A percentile compares a stretch with the other conserved stretches of the same genome.
These are phyloP conservation scores for Oreochromis spilurus DNA, from an alignment of 2,113 vertebrate genomes.

Conservation along the genomic window DNA sequence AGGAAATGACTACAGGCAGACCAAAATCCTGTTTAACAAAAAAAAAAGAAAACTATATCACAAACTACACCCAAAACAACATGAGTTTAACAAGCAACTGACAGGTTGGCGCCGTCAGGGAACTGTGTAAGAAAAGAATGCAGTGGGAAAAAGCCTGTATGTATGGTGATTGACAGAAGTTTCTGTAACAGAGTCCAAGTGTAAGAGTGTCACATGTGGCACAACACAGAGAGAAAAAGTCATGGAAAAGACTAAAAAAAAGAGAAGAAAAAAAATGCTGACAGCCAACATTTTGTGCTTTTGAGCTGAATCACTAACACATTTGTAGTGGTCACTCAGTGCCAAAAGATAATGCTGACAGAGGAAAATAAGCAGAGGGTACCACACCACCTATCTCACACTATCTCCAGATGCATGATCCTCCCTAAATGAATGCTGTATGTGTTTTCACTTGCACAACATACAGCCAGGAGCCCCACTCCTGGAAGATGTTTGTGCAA, in stretches of 20 bases:
- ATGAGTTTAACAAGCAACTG: neutral
- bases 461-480: neutral
- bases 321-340: neutral
- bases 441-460: neutral
- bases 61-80: neutral
- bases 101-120: neutral
- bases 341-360: neutral
- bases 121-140: neutral
- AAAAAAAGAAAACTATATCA: neutral
- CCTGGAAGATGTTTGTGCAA: neutral
- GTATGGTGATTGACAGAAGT: neutral
- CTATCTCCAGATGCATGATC: neutral
- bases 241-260: too few species aligned
- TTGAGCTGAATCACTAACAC: neutral
- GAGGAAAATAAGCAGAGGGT: neutral
- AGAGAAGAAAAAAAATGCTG: neutral
- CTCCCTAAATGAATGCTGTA: neutral
- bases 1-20: neutral
- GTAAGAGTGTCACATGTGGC: neutral
- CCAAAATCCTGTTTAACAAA: constrained; percentile 4
- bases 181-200: neutral
- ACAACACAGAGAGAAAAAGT: neutral
- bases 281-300: neutral
- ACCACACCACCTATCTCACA: neutral
- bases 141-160: neutral